phyloP scores from a whole-genome alignment of 2,888 invertebrate genomes.

The Encarsia formosa region DNA sequence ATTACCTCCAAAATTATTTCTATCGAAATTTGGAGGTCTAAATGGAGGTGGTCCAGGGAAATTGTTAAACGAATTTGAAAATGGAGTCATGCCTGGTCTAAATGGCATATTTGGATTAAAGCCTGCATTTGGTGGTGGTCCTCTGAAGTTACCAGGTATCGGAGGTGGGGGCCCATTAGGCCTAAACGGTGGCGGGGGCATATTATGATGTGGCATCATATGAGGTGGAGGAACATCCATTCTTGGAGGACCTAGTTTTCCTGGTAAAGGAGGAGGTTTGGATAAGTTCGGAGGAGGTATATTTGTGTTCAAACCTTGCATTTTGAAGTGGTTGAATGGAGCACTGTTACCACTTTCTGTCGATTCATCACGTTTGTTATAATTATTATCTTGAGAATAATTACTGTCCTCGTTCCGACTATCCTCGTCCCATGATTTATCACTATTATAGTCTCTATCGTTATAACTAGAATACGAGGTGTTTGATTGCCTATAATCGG shows the following conservation, averaged over 20 bases:
- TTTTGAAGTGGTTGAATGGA: conserved; percentile 42
- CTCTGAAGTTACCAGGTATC: conserved; percentile 34
- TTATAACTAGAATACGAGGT: background rate
- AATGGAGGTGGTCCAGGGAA: conserved; percentile 42
- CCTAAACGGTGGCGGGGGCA: conserved; percentile 44
- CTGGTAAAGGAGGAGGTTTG: conserved; percentile 36
- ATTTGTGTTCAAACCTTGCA: conserved; percentile 45
- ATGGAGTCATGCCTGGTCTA: conserved; percentile 41
- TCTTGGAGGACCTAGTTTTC: conserved; percentile 32
- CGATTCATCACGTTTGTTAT: conserved; percentile 5
- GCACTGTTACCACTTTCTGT: conserved; percentile 15
- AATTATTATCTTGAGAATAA: background rate
- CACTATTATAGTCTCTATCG: background rate
- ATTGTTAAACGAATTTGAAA: conserved; percentile 34
- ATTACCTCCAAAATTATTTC: conserved; percentile 34
- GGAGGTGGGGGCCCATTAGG: conserved; percentile 43
- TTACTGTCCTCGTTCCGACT: background rate
- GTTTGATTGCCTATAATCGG: conserved; percentile 37
- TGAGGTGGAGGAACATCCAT: conserved; percentile 41
- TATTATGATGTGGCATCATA: conserved; percentile 41
- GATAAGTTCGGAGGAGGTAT: conserved; percentile 40
- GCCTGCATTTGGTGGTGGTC: conserved; percentile 42
- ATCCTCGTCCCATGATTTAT: conserved; percentile 2
- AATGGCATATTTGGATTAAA: conserved; percentile 44
- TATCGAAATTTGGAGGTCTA: conserved; percentile 44